These are phyloP conservation scores for Oligia latruncula DNA, from an alignment of 2,888 invertebrate genomes.

Conservation along the genomic window DNA sequence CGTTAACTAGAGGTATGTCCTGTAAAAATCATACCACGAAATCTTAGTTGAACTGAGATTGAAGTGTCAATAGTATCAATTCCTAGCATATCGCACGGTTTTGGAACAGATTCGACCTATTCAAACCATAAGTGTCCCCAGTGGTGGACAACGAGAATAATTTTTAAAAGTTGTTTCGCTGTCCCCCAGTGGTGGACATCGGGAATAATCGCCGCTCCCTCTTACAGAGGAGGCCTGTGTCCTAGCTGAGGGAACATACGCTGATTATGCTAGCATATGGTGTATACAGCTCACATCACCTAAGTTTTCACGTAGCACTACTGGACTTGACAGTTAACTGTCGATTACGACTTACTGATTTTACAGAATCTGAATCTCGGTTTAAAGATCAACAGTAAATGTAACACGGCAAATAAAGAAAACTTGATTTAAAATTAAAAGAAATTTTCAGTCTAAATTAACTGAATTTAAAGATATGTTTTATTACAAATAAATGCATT, in stretches of 20 bases:
- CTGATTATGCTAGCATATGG: too few species aligned
- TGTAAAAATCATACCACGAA: background rate
- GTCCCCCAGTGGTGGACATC: too few species aligned
- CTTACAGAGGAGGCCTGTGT: too few species aligned
- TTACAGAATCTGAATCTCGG: background rate
- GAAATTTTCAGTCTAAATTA: slow-evolving; percentile 4
- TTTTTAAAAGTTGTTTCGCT: too few species aligned
- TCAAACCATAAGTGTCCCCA: too few species aligned
- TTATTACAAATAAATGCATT: slow-evolving; percentile 57
- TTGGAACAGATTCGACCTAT: too few species aligned
- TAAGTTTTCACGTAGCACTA: background rate
- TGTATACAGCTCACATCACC: background rate
- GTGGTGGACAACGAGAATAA: too few species aligned
- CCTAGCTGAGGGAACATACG: fast-evolving
- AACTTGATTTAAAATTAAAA: slow-evolving; percentile 24
- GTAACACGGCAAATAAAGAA: background rate
- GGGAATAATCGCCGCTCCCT: too few species aligned
- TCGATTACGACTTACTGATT: background rate
- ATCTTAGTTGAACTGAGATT: background rate
- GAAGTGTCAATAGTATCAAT: background rate
- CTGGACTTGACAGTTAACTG: too few species aligned
- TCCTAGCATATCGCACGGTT: background rate
- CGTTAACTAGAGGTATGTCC: background rate
- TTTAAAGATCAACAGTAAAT: background rate
- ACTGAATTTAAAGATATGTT: slow-evolving; percentile 39